Percentiles rank a stretch among this genome's conserved stretches.
phyloP scores from a whole-genome alignment of 2,888 invertebrate genomes.

The Eupithecia vulgata region DNA sequence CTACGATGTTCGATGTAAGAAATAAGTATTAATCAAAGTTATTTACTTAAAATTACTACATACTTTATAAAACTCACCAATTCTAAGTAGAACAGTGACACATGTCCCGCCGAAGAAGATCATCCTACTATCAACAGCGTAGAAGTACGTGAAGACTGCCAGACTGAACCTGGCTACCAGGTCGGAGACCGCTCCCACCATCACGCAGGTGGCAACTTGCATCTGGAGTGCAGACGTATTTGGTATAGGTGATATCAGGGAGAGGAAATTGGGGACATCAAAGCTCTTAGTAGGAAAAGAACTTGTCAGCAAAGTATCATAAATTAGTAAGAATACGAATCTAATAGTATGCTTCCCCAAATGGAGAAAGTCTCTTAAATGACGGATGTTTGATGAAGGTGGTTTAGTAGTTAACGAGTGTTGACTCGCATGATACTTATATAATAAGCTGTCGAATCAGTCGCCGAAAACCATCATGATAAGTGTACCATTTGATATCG shows the following conservation, averaged over 20 bases:
- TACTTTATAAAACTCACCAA: slow-evolving; percentile 81
- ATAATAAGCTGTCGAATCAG: no score
- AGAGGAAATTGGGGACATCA: not conserved
- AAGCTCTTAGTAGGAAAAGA: not conserved
- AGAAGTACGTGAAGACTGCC: slow-evolving; percentile 85
- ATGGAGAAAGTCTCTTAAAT: not conserved
- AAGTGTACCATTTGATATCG: not conserved
- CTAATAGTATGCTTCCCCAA: not conserved
- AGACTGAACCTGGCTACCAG: slow-evolving; percentile 86
- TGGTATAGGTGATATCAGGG: not conserved
- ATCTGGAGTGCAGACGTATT: slow-evolving; percentile 59
- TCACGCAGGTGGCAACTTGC: slow-evolving; percentile 87
- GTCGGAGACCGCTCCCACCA: slow-evolving; percentile 88
- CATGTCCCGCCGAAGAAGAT: slow-evolving; percentile 87
- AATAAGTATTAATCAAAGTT: not conserved
- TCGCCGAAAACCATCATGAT: not conserved
- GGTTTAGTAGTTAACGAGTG: not conserved
- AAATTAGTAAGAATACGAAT: not conserved
- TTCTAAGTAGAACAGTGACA: slow-evolving; percentile 86
- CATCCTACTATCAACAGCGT: slow-evolving; percentile 85
- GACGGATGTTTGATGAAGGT: not conserved
- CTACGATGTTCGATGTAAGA: not conserved
- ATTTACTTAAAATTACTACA: no score
- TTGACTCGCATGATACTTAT: not conserved
- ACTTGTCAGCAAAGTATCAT: not conserved